Conservation (phyloP, 2,113 vertebrate genomes). For the Aleadryas rufinucha region DNA sequence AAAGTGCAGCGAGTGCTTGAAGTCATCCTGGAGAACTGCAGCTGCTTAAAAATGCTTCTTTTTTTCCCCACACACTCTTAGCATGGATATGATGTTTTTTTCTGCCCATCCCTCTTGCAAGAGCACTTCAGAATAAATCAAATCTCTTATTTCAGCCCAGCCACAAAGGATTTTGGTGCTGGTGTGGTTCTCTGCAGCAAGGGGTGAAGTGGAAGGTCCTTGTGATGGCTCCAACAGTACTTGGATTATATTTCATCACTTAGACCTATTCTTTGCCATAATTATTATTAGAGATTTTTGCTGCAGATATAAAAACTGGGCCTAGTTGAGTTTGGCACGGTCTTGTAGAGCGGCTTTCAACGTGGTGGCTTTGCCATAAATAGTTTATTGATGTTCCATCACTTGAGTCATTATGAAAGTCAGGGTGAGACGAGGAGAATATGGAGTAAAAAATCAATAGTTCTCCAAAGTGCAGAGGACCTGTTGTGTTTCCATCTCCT, state of each 20-base stretch:
- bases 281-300: background rate
- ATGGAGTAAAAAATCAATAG: conserved; percentile 66
- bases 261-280: background rate
- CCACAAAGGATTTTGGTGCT: background rate
- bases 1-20: background rate
- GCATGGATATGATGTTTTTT: background rate
- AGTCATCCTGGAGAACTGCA: background rate
- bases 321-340: background rate
- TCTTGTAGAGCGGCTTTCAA: background rate
- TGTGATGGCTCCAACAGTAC: background rate
- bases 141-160: background rate
- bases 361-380: conserved; percentile 25
- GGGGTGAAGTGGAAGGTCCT: background rate
- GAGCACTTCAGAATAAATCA: background rate
- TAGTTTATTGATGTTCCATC: conserved; percentile 63
- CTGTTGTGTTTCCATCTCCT: conserved; percentile 57
- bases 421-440: conserved; percentile 45
- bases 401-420: conserved; percentile 60
- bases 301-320: background rate
- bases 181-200: background rate
- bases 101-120: background rate
- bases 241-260: background rate
- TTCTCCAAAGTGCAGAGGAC: conserved; percentile 24
- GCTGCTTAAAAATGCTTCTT: background rate
- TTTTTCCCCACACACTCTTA: background rate